Evolutionary conservation across 2,797 vertebrate species (phyloP), one percentile per base, ranked within the genome.

Genomic region (Enteromius paludinosus): DNA sequence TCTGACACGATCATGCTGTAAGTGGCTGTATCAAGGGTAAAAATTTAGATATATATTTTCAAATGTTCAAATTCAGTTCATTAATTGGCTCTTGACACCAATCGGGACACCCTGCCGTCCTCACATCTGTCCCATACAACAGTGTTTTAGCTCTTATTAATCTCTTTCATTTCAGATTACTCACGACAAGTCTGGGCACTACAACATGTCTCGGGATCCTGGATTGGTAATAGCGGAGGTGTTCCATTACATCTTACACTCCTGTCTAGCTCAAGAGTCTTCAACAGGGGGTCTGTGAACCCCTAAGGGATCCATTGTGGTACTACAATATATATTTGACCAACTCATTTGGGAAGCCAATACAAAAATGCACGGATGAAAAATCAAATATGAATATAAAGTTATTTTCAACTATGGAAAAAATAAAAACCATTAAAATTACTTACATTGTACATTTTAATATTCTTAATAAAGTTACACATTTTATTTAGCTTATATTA

Each of bases 91-190:
- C 52, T 14, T n/a, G 11, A n/a, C 10, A 3, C 28, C 18, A 52
- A 4, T n/a, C 18, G 15, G 10, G 18, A 28, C 70, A 66, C 9
- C 47, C 47, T 33, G 10, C 47, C 49, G 3, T 20, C 28, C 20
- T 30, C 14, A 62, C 61, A 30, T 62, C 47, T 14, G 25, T 30
- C 45, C 25, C 59, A 28, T 52, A 18, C 45, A 12, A 33, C 18
- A 30, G 69, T 71, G 45, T 52, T 47, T 49, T 49, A 30, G 25
- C 7, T 70, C 68, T 47, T 28, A 70, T 70, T 70, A 52, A 49
- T 72, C 17, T 20, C 9, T 72, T 72, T 33, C 2, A 12, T 20
- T 52, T 1, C 20, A 72, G 25, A 72, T 20, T 33, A 30, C 45
- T 72, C 18, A 1, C 1, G 1, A 72, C 47, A 52, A 72, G 47